Conservation (phyloP, 2,888 invertebrate genomes). For the Sipha maydis region DNA sequence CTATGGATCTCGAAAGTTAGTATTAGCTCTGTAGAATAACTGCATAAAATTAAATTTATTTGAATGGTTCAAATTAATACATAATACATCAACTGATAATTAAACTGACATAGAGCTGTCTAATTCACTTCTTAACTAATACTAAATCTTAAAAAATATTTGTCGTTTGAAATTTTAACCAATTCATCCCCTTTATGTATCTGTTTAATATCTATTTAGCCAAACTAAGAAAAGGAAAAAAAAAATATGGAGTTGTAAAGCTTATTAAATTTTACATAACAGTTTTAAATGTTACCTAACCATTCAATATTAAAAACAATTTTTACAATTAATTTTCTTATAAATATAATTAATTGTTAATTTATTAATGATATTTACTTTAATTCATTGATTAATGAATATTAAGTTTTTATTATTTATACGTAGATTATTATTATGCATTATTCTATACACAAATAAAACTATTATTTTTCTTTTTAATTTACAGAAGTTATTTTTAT, state of each 20-base stretch:
- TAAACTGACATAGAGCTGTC: neutral
- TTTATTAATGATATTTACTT: too few relatives aligned
- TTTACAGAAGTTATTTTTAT: too few relatives aligned
- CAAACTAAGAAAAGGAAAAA: neutral
- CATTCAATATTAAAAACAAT: too few relatives aligned
- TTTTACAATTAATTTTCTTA: too few relatives aligned
- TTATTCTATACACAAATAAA: neutral
- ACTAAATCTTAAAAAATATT: neutral
- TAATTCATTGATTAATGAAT: too few relatives aligned
- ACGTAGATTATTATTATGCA: too few relatives aligned
- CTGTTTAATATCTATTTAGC: neutral
- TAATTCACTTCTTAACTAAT: neutral
- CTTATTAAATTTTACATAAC: too few relatives aligned
- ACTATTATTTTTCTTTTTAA: neutral
- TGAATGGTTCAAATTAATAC: neutral
- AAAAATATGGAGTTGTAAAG: too few relatives aligned
- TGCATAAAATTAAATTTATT: neutral
- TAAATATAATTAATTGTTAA: too few relatives aligned
- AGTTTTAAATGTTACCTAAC: too few relatives aligned
- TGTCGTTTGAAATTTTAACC: neutral
- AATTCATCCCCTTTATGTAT: neutral
- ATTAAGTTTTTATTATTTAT: too few relatives aligned
- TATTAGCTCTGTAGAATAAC: constrained; percentile 51
- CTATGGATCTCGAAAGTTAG: constrained; percentile 80
- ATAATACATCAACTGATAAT: neutral